phyloP scores from a whole-genome alignment of 2,888 invertebrate species.

The Xanthorhoe spadicearia region DNA sequence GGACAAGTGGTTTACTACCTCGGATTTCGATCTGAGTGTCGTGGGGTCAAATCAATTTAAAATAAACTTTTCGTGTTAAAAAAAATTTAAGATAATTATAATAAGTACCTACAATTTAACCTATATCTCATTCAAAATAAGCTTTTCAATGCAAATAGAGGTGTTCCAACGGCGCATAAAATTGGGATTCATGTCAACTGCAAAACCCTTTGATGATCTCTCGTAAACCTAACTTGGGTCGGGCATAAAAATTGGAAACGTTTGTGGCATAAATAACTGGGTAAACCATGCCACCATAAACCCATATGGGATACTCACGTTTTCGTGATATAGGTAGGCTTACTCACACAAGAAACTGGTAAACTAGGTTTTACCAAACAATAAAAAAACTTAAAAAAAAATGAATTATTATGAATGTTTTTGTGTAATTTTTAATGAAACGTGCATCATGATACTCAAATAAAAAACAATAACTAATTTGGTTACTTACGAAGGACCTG shows the following conservation, averaged over 20 bases:
- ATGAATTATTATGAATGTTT: too few species aligned
- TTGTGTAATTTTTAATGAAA: too few species aligned
- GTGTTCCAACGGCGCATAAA: slow-evolving; percentile 39
- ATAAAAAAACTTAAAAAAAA: too few species aligned
- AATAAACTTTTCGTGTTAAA: too few species aligned
- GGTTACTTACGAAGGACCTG: too few species aligned
- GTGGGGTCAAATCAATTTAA: too few species aligned
- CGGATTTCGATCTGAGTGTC: too few species aligned
- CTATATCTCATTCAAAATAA: slow-evolving; percentile 19
- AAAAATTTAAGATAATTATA: too few species aligned
- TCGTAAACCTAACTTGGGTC: slow-evolving; percentile 44
- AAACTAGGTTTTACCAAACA: not conserved
- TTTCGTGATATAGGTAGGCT: slow-evolving; percentile 27
- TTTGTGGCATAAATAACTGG: slow-evolving; percentile 38
- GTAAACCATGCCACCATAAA: slow-evolving; percentile 38
- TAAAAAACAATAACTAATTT: too few species aligned
- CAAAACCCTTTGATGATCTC: slow-evolving; percentile 46
- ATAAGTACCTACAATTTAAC: slow-evolving; percentile 4
- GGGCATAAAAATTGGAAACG: slow-evolving; percentile 47
- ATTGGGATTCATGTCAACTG: slow-evolving; percentile 42
- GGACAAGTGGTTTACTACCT: not conserved
- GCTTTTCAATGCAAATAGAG: slow-evolving; percentile 38
- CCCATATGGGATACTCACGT: slow-evolving; percentile 34
- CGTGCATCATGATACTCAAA: too few species aligned
- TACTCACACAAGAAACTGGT: slow-evolving; percentile 18